These are phyloP conservation scores for Gisinianus flammeolus DNA, from an alignment of 2,888 invertebrate genomes.

Conservation along the genomic window DNA sequence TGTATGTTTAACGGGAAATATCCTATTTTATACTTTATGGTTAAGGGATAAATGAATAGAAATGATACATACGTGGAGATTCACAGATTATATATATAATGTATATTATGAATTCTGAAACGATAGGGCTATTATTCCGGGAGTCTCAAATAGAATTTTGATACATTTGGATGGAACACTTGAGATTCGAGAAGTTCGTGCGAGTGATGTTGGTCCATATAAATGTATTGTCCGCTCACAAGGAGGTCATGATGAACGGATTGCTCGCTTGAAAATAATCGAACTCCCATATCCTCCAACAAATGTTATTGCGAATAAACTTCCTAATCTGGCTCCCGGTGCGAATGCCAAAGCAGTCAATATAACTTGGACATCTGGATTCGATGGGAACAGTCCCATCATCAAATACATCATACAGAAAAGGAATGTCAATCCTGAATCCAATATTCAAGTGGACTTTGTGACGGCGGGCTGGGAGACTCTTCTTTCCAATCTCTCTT, in stretches of 20 bases:
- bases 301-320: constrained; percentile 74
- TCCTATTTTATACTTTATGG: neutral
- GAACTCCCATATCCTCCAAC: constrained; percentile 94
- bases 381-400: constrained; percentile 96
- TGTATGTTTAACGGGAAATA: constrained; percentile 67
- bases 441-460: constrained; percentile 48
- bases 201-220: constrained; percentile 92
- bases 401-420: constrained; percentile 90
- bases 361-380: constrained; percentile 93
- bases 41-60: neutral
- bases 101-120: neutral
- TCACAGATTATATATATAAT: neutral
- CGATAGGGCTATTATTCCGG: constrained; percentile 51
- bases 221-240: constrained; percentile 87
- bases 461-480: constrained; percentile 72
- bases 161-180: constrained; percentile 57
- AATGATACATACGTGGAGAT: neutral
- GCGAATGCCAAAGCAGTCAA: constrained; percentile 74
- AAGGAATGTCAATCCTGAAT: constrained; percentile 75
- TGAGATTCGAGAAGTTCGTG: constrained; percentile 75
- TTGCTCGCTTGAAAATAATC: constrained; percentile 83
- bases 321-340: constrained; percentile 64
- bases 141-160: constrained; percentile 51
- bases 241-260: constrained; percentile 90
- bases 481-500: constrained; percentile 82